Evolutionary conservation across 2,797 vertebrate species (phyloP).

Genomic region (Sebastes aleutianus): DNA sequence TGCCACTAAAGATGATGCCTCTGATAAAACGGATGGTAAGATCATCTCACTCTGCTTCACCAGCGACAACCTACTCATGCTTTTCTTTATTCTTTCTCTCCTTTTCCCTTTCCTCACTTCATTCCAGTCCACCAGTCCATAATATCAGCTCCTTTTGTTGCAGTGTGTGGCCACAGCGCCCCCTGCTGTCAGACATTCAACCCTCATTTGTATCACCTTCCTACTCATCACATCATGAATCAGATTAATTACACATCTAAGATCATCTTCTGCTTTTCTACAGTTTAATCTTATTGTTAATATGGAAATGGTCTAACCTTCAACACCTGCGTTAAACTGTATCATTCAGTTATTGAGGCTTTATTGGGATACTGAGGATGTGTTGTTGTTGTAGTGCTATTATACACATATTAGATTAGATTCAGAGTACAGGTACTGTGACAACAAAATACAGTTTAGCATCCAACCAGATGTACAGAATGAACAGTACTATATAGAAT

Average conservation of each 20-base stretch:
- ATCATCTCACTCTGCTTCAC: slow-evolving; percentile 76
- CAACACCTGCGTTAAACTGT: slow-evolving; percentile 4
- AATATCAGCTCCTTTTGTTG: slow-evolving; percentile 6
- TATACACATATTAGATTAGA: background rate
- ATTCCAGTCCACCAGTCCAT: slow-evolving; percentile 38
- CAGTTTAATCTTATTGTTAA: slow-evolving; percentile 3
- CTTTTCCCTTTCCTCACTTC: slow-evolving; percentile 37
- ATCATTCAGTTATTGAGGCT: background rate
- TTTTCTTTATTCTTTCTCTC: slow-evolving; percentile 36
- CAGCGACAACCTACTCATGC: slow-evolving; percentile 19
- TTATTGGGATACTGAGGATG: background rate
- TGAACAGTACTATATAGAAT: background rate
- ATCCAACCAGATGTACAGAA: background rate
- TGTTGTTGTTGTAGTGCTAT: background rate
- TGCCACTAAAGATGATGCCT: slow-evolving; percentile 96
- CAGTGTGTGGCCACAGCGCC: slow-evolving; percentile 57
- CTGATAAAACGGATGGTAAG: slow-evolving; percentile 99
- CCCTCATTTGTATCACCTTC: slow-evolving; percentile 8
- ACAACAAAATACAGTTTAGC: background rate
- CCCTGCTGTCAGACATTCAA: slow-evolving; percentile 56
- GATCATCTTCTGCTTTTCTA: slow-evolving; percentile 42
- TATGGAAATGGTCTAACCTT: background rate
- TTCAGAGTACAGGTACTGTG: background rate
- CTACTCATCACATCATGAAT: slow-evolving; percentile 24
- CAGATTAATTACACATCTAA: slow-evolving; percentile 27